These are phyloP conservation scores for Mirounga angustirostris DNA, from an alignment of 2,113 vertebrate species.

Conservation along the genomic window DNA sequence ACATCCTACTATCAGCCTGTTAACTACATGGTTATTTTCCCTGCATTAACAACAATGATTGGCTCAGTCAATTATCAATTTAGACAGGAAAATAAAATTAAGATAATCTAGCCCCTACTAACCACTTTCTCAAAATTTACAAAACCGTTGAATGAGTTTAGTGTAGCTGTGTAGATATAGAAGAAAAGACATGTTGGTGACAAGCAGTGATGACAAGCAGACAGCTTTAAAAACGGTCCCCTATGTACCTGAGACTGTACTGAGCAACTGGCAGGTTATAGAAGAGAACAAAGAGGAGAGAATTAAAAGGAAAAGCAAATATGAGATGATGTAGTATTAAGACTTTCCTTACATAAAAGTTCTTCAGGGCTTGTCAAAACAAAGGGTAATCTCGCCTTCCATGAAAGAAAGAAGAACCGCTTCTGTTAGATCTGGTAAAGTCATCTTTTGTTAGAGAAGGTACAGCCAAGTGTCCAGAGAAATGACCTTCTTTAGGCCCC, in stretches of 20 bases:
- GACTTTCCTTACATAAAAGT: conserved; percentile 22
- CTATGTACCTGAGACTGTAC: not conserved
- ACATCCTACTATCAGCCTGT: not conserved
- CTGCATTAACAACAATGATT: not conserved
- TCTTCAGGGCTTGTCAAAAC: not conserved
- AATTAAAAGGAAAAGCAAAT: not conserved
- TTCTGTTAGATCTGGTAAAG: conserved; percentile 61
- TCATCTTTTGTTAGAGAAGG: conserved; percentile 54
- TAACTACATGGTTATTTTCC: not conserved
- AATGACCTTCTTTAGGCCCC: conserved; percentile 23
- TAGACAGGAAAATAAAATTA: conserved; percentile 5
- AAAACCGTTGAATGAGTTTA: not conserved
- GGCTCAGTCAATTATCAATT: not conserved
- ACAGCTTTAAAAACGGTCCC: not conserved
- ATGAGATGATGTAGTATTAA: not conserved
- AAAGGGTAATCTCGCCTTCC: conserved; percentile 27
- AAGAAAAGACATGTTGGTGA: not conserved
- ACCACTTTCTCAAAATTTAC: not conserved
- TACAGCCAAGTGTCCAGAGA: conserved; percentile 56
- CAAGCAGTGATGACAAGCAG: not conserved
- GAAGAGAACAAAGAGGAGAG: conserved; percentile 30
- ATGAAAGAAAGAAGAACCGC: not conserved
- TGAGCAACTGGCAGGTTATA: not conserved
- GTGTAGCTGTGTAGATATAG: not conserved
- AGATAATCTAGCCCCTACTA: not conserved